phyloP scores from a whole-genome alignment of 2,888 invertebrate species.

The Anagyrus pseudococci region DNA sequence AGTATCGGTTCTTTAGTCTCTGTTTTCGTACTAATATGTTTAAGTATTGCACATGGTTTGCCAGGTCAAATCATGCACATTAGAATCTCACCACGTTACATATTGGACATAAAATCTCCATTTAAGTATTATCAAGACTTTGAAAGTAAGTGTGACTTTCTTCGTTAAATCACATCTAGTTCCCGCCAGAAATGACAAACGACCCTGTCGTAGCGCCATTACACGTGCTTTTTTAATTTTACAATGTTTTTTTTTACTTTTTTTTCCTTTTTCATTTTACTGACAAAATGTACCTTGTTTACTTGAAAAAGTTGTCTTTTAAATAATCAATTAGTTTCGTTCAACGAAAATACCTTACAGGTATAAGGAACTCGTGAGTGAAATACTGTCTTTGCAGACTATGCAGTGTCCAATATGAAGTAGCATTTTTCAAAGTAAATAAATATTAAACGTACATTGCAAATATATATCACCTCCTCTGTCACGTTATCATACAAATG shows the following conservation, averaged over 20 bases:
- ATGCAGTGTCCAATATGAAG: slow-evolving; percentile 41
- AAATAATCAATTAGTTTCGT: slow-evolving; percentile 12
- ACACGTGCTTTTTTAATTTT: neutral
- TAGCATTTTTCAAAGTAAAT: slow-evolving; percentile 34
- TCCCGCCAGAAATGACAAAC: slow-evolving; percentile 39
- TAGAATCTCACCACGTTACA: slow-evolving; percentile 19
- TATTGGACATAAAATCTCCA: slow-evolving; percentile 35
- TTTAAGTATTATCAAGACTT: slow-evolving; percentile 31
- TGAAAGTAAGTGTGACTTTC: slow-evolving; percentile 31
- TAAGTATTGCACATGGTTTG: slow-evolving; percentile 31
- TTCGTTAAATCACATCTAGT: slow-evolving; percentile 37
- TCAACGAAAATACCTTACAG: slow-evolving; percentile 28
- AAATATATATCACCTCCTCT: slow-evolving; percentile 36
- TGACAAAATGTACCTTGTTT: neutral
- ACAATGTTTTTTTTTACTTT: slow-evolving; percentile 12
- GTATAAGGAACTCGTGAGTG: slow-evolving; percentile 35
- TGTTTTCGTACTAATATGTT: slow-evolving; percentile 24
- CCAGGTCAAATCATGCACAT: slow-evolving; percentile 17
- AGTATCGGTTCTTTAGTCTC: slow-evolving; percentile 25
- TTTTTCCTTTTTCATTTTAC: slow-evolving; percentile 23
- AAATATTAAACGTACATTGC: slow-evolving; percentile 46
- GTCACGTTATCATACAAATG: slow-evolving; percentile 33
- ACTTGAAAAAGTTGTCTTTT: slow-evolving; percentile 11
- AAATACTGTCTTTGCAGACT: slow-evolving; percentile 47
- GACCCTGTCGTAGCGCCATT: slow-evolving; percentile 29